A percentile compares a stretch with the other conserved stretches of the same genome.
phyloP scores from a whole-genome alignment of 2,113 vertebrate genomes.

The Ariopsis seemanni region DNA sequence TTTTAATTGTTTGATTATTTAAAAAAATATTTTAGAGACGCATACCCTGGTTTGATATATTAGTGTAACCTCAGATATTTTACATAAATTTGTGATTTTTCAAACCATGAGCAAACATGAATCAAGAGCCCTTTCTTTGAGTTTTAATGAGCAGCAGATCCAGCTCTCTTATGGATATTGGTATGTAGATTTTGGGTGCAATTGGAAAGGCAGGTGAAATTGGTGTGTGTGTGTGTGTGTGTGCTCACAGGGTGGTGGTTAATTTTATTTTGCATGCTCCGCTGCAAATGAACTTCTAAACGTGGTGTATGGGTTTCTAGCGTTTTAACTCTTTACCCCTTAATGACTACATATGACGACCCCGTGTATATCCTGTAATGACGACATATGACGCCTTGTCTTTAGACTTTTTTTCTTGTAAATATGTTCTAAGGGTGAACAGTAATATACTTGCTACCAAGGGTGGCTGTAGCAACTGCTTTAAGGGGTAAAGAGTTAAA shows the following conservation, averaged over 20 bases:
- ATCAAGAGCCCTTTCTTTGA: constrained; percentile 34
- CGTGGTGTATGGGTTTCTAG: background rate
- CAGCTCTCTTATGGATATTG: constrained; percentile 23
- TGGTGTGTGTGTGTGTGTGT: constrained; percentile 17
- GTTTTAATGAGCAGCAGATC: constrained; percentile 32
- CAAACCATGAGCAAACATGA: constrained; percentile 5
- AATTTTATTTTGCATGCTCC: background rate
- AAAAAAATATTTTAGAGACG: background rate
- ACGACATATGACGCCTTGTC: no score
- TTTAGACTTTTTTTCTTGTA: no score
- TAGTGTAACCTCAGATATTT: background rate
- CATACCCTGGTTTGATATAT: background rate
- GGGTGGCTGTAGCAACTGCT: no score
- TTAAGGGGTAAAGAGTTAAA: background rate
- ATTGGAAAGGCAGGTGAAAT: constrained; percentile 28
- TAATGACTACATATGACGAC: no score
- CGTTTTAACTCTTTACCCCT: background rate
- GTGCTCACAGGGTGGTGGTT: constrained; percentile 38
- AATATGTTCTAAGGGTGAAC: no score
- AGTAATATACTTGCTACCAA: no score
- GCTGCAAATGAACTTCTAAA: background rate
- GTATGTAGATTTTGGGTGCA: constrained; percentile 47
- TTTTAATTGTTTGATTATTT: background rate
- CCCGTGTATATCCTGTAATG: no score
- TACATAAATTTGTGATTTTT: constrained; percentile 27